Percentiles rank a stretch among this genome's conserved stretches.
phyloP scores from a whole-genome alignment of 2,797 vertebrate genomes.

The Acropternis orthonyx region DNA sequence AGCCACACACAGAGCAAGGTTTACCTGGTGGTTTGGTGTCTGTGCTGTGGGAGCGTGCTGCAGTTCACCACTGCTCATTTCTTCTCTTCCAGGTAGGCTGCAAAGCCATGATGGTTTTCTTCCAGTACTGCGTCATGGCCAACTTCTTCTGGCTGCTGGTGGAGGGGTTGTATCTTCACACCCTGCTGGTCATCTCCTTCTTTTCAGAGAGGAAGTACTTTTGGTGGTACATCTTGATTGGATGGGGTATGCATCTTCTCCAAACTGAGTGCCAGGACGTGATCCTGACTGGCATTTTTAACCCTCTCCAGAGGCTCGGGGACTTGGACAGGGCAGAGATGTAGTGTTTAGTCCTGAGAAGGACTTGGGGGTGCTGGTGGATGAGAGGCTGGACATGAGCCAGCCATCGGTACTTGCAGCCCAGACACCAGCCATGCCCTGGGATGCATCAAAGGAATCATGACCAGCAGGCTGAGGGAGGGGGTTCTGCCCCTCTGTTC shows the following conservation, averaged over 20 bases:
- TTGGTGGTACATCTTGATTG: conserved; percentile 96
- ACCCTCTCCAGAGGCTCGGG: neutral
- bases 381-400: neutral
- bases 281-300: neutral
- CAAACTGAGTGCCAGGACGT: neutral
- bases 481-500: neutral
- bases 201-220: conserved; percentile 98
- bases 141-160: conserved; percentile 98
- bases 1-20: neutral
- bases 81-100: conserved; percentile 86
- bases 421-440: neutral
- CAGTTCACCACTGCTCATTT: neutral
- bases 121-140: conserved; percentile 97
- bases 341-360: accelerated
- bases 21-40: neutral
- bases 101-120: conserved; percentile 91
- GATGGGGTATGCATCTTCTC: conserved; percentile 87
- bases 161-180: conserved; percentile 93
- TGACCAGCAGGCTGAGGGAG: neutral
- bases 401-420: too few species aligned
- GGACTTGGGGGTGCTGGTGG: neutral
- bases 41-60: neutral
- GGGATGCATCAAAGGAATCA: accelerated
- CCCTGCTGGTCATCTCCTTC: conserved; percentile 91
- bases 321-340: neutral